Percentiles rank a stretch among this genome's conserved stretches.
phyloP scores from a whole-genome alignment of 2,888 invertebrate genomes.

The Theodoxus fluviatilis region DNA sequence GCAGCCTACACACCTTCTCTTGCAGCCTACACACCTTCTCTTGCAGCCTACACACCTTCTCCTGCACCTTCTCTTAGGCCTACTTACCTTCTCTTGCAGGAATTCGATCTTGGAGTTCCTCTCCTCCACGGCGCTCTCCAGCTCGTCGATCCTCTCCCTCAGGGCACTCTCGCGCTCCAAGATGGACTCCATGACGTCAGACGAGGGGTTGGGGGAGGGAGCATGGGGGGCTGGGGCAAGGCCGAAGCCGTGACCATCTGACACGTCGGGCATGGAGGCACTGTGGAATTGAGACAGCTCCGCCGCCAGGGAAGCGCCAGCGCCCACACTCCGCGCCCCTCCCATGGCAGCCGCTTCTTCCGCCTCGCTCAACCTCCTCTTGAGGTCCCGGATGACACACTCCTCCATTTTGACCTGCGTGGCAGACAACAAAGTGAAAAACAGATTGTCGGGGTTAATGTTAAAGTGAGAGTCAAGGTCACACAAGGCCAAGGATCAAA shows the following conservation, averaged over 20 bases:
- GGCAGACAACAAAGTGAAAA: no score
- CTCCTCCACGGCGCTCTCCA: constrained; percentile 46
- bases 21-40: constrained; percentile 50
- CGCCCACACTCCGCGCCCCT: no score
- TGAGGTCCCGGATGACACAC: constrained; percentile 46
- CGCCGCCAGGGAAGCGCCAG: constrained; percentile 45
- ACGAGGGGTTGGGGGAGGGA: no score
- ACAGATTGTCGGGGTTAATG: no score
- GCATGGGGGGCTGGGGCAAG: no score
- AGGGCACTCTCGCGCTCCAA: constrained; percentile 16
- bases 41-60: no score
- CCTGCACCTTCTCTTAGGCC: constrained; percentile 23
- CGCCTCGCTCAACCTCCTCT: constrained; percentile 44
- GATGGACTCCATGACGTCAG: constrained; percentile 9
- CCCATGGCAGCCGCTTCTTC: constrained; percentile 44
- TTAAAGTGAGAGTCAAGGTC: no score
- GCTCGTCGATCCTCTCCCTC: constrained; percentile 35
- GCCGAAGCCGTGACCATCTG: no score
- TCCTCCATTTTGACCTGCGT: constrained; percentile 39
- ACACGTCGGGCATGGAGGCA: neutral
- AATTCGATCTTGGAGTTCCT: constrained; percentile 50
- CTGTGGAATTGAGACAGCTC: constrained; percentile 36
- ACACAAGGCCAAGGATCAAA: no score
- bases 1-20: constrained; percentile 51
- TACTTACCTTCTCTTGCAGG: constrained; percentile 40